Evolutionary conservation across 1,140 invertebrate genomes (phyloP), one percentile per base, ranked within the genome.

Genomic region (Caerostris darwini): DNA sequence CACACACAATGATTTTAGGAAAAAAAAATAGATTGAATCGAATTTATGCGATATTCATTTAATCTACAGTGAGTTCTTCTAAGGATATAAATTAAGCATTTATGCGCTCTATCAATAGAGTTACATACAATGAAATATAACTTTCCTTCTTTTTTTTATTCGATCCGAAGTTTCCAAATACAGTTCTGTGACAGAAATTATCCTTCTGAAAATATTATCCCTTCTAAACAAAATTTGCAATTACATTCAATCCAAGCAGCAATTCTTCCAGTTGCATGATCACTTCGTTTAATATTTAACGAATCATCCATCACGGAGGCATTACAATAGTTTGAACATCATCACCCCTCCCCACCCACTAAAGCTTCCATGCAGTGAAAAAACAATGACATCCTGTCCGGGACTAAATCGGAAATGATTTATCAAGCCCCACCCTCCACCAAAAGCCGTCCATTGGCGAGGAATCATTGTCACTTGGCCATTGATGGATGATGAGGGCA

Each of bases 321-420:
- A 83, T 83, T 83, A 56, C 81, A 83, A 56, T 83, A 83, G 56
- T 83, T 83, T n/a, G 7, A n/a, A 83, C n/a, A 5, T 17, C 81
- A 17, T 69, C 8, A 19, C 14, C 7, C 19, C 53, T 6, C 10
- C 56, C n/a, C n/a, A n/a, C n/a, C n/a, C n/a, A n/a, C n/a, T n/a
- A n/a, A n/a, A n/a, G n/a, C n/a, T n/a, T n/a, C n/a, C n/a, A n/a
- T 7, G 59, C 61, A 87, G 85, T 87, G 85, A 87, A 58, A 87
- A 87, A 87, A 87, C 85, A 87, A 87, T 87, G 85, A 87, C 58
- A 50, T 58, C 57, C 56, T 83, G 81, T 50, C 85, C 34, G 6
- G 57, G 34, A 19, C 58, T 83, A 10, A 87, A 87, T 61, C 19
- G 34, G 58, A 34, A 61, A 87, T 61, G 58, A 87, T 87, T 87